Conservation (phyloP, 1,140 invertebrate species). For the Cotesia vestalis region DNA sequence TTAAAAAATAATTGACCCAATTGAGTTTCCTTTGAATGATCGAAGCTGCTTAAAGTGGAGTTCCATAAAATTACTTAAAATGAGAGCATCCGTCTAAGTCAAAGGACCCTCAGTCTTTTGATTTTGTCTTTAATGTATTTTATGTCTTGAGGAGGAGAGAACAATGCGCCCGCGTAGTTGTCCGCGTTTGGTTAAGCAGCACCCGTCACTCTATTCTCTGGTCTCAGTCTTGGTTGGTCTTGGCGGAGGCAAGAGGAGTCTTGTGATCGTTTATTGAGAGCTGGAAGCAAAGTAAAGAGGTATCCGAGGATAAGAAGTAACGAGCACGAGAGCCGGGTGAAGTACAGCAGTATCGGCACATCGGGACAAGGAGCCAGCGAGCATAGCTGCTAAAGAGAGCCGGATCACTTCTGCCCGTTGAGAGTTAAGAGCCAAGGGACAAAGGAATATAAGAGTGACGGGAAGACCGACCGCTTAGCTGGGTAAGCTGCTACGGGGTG, state of each 20-base stretch:
- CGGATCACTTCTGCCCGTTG: too few species aligned
- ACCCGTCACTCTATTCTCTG: too few species aligned
- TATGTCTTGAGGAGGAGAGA: too few species aligned
- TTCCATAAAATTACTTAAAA: too few species aligned
- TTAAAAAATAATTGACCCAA: too few species aligned
- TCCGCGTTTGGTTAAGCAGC: too few species aligned
- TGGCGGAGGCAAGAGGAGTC: background rate
- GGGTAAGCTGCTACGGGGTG: constrained; percentile 15
- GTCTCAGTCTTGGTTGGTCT: background rate
- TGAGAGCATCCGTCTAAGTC: too few species aligned
- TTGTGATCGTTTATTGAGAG: background rate
- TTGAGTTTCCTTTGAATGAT: too few species aligned
- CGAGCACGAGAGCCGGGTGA: constrained; percentile 27
- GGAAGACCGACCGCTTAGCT: constrained; percentile 7
- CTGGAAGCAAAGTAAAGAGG: background rate
- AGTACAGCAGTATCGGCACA: constrained; percentile 28
- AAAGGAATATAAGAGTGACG: constrained; percentile 2
- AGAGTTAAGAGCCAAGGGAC: background rate
- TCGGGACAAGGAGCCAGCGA: constrained; percentile 16
- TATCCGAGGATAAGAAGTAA: constrained; percentile 32
- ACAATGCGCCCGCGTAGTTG: too few species aligned
- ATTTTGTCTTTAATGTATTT: too few species aligned
- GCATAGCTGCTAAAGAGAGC: background rate
- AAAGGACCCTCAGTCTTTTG: too few species aligned
- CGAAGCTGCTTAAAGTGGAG: too few species aligned